Evolutionary conservation across 2,113 vertebrate genomes (phyloP).

Genomic region (Nothocercus nigrocapillus): DNA sequence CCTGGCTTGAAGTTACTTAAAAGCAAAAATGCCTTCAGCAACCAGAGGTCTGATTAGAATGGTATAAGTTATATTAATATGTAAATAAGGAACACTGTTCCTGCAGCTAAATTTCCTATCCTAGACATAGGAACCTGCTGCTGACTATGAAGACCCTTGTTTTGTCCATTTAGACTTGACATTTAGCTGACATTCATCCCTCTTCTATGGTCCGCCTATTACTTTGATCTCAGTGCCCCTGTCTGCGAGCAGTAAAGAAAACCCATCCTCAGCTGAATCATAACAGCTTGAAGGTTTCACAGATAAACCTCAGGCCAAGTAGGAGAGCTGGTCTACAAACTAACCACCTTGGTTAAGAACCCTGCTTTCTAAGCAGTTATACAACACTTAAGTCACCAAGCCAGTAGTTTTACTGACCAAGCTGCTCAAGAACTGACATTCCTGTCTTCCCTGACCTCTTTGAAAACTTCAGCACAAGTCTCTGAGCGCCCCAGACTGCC

Average conservation of each 20-base stretch:
- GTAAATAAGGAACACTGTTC: slow-evolving; percentile 10
- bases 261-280: slow-evolving; percentile 30
- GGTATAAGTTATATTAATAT: slow-evolving; percentile 32
- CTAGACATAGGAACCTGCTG: background rate
- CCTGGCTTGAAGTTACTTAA: slow-evolving; percentile 72
- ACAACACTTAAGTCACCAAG: slow-evolving; percentile 4
- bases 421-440: background rate
- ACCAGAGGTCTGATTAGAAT: slow-evolving; percentile 44
- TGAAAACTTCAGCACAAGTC: background rate
- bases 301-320: slow-evolving; percentile 46
- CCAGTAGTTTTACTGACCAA: slow-evolving; percentile 6
- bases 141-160: background rate
- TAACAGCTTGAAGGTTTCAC: slow-evolving; percentile 19
- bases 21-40: slow-evolving; percentile 63
- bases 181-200: background rate
- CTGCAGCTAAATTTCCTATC: slow-evolving; percentile 39
- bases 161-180: background rate
- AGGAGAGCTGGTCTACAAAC: slow-evolving; percentile 60
- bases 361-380: slow-evolving; percentile 55
- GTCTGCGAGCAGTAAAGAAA: slow-evolving; percentile 18
- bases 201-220: slow-evolving; percentile 13
- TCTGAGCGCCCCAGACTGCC: background rate
- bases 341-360: slow-evolving; percentile 3
- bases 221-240: background rate
- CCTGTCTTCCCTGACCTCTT: background rate